Base-by-base conservation (phyloP, 2,113 vertebrate species). In the Amphilophus citrinellus region DNA sequence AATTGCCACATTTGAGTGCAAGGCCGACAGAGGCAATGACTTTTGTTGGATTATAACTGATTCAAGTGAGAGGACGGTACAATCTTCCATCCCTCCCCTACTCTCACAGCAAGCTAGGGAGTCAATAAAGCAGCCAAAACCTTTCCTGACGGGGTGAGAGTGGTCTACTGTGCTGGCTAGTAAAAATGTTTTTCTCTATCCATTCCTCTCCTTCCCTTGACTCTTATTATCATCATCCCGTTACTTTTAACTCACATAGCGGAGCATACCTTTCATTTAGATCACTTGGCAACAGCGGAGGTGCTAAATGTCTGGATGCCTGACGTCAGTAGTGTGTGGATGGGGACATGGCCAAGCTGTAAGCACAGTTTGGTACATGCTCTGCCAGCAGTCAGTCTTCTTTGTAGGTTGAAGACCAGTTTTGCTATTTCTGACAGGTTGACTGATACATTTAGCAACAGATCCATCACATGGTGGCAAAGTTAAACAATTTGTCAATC, bases 181-280 rank as follows among this genome's bases (percentile, higher is more conserved):
- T 89, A 84, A 88, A 91, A 84, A 84, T 75, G 39, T 88, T 80
- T 91, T 82, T 77, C 82, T 89, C 78, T 78, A 32, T 56, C 27
- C 81, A 53, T 80, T 42, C 42, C 57, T 63, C 53, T 35, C 73
- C 82, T 91, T 68, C 63, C 76, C 37, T 82, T 30, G 56, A 88
- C 91, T 93, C 87, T 86, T 91, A 94, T 84, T 90, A 86, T 79
- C 83, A 93, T 93, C 89, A 92, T 22, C 78, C 62, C 60, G 79
- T 77, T 85, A 85, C 63, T 44, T 75, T 65, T 91, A 76, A 84
- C 75, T 86, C 80, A 82, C 77, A 80, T 44, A 22, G 18, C 63
- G 50, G 10, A 61, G 63, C 84, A 58, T 56, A 62, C 32, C 22
- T 89, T 82, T 87, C 80, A 75, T 79, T 35, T 73, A 18, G 14